These are phyloP conservation scores for Psilopogon haemacephalus DNA, from an alignment of 2,113 vertebrate genomes.

Conservation along the genomic window DNA sequence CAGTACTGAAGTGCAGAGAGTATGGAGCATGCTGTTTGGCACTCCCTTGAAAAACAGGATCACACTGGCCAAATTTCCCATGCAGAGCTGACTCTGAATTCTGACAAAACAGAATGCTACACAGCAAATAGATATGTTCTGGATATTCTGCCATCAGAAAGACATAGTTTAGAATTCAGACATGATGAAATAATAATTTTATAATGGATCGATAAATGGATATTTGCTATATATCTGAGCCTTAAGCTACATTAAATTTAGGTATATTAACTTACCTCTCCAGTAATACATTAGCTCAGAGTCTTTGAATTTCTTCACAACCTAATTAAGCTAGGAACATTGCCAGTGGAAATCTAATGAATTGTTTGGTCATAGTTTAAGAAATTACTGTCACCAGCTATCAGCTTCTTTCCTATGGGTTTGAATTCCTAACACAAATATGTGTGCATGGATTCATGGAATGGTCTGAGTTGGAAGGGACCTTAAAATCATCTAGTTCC, in stretches of 20 bases:
- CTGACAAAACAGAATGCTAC: neutral
- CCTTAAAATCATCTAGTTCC: too few species aligned
- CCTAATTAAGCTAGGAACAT: neutral
- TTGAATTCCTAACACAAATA: too few species aligned
- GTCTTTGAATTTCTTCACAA: neutral
- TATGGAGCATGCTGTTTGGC: rapidly evolving
- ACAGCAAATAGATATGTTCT: neutral
- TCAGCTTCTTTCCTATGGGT: rapidly evolving
- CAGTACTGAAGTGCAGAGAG: neutral
- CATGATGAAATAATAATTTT: neutral
- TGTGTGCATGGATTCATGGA: too few species aligned
- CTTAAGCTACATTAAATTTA: neutral
- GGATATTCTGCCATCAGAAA: neutral
- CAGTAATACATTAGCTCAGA: neutral
- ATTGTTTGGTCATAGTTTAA: neutral
- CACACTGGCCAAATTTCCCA: rapidly evolving
- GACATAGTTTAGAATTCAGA: neutral
- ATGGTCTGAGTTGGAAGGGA: too few species aligned
- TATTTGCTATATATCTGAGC: neutral
- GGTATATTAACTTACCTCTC: neutral
- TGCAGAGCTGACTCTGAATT: neutral
- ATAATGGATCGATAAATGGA: neutral
- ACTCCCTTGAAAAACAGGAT: neutral
- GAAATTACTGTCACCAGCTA: neutral
- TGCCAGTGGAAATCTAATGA: neutral